Evolutionary conservation across 2,113 vertebrate genomes (phyloP).

Genomic region (Typhlomys cinereus): DNA sequence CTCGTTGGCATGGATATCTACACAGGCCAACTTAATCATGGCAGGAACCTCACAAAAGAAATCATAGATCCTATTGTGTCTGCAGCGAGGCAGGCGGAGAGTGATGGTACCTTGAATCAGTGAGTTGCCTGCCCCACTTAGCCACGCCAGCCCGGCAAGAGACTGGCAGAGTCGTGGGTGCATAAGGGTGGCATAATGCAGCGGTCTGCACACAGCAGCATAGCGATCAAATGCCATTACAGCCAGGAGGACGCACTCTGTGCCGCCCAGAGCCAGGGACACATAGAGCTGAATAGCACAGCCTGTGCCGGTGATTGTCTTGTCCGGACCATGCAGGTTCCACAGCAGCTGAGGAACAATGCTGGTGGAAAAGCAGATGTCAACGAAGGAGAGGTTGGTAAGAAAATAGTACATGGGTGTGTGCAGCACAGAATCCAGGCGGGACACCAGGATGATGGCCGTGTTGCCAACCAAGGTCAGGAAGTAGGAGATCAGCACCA

Average conservation of each 20-base stretch:
- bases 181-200: constrained; percentile 58
- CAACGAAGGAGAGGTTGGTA: constrained; percentile 62
- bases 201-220: constrained; percentile 59
- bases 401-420: constrained; percentile 71
- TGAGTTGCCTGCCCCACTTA: constrained; percentile 54
- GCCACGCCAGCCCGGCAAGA: constrained; percentile 54
- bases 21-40: constrained; percentile 68
- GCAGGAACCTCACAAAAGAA: constrained; percentile 67
- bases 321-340: constrained; percentile 34
- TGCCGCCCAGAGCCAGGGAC: constrained; percentile 51
- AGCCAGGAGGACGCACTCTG: constrained; percentile 63
- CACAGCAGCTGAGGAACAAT: constrained; percentile 56
- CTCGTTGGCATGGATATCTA: constrained; percentile 54
- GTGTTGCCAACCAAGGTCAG: constrained; percentile 63
- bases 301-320: constrained; percentile 56
- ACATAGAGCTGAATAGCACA: constrained; percentile 66
- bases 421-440: constrained; percentile 50
- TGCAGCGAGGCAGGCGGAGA: constrained; percentile 50
- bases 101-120: constrained; percentile 54
- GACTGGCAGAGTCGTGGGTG: constrained; percentile 41
- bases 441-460: constrained; percentile 61
- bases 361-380: constrained; percentile 67
- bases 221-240: constrained; percentile 71
- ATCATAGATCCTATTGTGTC: constrained; percentile 37
- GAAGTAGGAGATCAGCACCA: constrained; percentile 54